Evolutionary conservation across 2,113 vertebrate species (phyloP), one percentile per base, ranked within the genome.

Genomic region (Malaclemys terrapin): DNA sequence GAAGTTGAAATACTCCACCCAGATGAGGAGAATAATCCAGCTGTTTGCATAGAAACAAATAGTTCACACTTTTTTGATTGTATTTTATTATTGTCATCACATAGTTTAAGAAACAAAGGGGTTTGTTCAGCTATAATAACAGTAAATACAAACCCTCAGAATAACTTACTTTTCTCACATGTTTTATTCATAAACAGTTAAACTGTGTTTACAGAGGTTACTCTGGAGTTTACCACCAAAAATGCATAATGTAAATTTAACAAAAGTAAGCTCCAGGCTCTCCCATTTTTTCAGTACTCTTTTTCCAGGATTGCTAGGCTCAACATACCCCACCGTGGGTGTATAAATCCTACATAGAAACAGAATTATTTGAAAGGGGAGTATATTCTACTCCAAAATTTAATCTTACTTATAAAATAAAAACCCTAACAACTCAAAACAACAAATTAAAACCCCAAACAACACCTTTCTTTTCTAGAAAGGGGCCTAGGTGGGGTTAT

Each of bases 51-150:
- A 83, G 84, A 92, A 90, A 54, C 72, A 81, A 94, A 93, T 92
- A 45, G 54, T 85, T 97, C 91, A 93, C 95, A 80, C 95, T 97
- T 96, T 93, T 96, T 90, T 88, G 24, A 89, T 80, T 94, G 92
- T 90, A 95, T 97, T 98, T 80, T 96, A 92, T 93, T 89, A 90
- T 96, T 97, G 97, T 96, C 95, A 95, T 96, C 91, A 2, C 91
- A 82, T 89, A 91, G 84, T 95, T 94, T 72, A 89, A 96, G 91
- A 94, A 93, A 95, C 80, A 96, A 88, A 96, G 91, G 91, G 80
- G 0, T 88, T 96, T 83, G 87, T 97, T 84, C 89, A 1, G 87
- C 87, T 94, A 62, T 78, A 97, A 92, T 80, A 96, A 88, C 95
- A 97, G 79, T 54, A 57, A 95, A 94, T 90, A 85, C 84, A 91